These are phyloP conservation scores for Asteroscopus sphinx DNA, from an alignment of 2,888 invertebrate genomes.

Conservation along the genomic window DNA sequence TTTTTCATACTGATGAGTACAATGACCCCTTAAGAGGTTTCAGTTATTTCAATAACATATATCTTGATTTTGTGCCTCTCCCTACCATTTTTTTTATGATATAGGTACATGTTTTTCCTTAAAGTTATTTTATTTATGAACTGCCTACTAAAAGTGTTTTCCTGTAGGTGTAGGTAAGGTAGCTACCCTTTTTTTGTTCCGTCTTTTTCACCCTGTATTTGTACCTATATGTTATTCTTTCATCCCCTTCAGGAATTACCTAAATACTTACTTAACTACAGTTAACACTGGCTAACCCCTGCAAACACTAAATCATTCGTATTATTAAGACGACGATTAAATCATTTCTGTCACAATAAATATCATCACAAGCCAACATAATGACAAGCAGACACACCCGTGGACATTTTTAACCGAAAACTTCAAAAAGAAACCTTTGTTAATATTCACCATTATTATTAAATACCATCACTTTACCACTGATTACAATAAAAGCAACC, in stretches of 20 bases:
- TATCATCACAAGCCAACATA: slow-evolving; percentile 53
- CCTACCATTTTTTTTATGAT: no score
- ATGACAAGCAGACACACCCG: slow-evolving; percentile 57
- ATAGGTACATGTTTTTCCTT: no score
- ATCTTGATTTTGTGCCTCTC: no score
- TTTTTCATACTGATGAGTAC: no score
- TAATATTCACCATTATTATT: slow-evolving; percentile 60
- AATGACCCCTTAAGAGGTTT: no score
- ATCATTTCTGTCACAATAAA: slow-evolving; percentile 48
- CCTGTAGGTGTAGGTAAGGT: no score
- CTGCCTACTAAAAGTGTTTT: no score
- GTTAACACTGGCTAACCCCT: background rate
- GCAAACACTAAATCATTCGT: slow-evolving; percentile 35
- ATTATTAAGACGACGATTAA: slow-evolving; percentile 23
- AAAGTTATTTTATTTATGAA: no score
- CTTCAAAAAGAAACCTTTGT: slow-evolving; percentile 62
- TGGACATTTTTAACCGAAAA: slow-evolving; percentile 63
- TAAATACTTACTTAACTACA: background rate
- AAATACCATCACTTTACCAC: slow-evolving; percentile 28
- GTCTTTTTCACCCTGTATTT: no score
- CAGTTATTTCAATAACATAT: no score
- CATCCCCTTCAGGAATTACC: background rate
- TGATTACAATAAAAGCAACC: slow-evolving; percentile 26
- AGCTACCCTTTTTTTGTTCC: no score
- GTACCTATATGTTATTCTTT: no score